Evolutionary conservation across 2,113 vertebrate species (phyloP).

Genomic region (Clarias gariepinus): DNA sequence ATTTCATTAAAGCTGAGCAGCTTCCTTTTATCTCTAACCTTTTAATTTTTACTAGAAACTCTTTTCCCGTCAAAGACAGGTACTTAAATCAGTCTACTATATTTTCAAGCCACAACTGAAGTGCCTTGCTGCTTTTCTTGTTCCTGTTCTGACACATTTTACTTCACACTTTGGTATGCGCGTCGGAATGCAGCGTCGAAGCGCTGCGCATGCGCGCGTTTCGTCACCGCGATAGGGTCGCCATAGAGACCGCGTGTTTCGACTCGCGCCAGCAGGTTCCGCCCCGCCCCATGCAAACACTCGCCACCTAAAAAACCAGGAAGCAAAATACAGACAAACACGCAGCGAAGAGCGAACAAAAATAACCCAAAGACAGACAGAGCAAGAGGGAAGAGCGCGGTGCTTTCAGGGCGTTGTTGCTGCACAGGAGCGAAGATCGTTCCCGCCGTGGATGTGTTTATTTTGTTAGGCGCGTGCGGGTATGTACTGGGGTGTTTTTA

Average conservation of each 20-base stretch:
- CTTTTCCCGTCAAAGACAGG: no score
- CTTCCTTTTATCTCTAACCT: no score
- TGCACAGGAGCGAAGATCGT: background rate
- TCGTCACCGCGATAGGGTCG: background rate
- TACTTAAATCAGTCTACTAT: no score
- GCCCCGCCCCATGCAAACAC: slow-evolving; percentile 25
- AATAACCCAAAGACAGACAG: background rate
- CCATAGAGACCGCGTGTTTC: slow-evolving; percentile 22
- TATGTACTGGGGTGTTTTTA: background rate
- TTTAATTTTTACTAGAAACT: no score
- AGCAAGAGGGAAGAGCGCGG: background rate
- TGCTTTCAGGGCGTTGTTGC: slow-evolving; percentile 4
- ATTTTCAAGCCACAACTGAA: no score
- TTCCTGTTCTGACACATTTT: background rate
- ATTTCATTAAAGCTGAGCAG: no score
- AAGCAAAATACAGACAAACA: slow-evolving; percentile 28
- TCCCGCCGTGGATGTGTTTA: slow-evolving; percentile 1
- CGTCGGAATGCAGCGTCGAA: background rate
- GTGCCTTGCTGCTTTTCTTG: background rate
- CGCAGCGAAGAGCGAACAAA: background rate
- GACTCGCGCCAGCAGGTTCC: slow-evolving; percentile 24
- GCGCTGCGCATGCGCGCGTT: background rate
- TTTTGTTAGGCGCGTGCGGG: background rate
- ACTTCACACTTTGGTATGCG: background rate
- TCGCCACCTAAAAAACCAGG: slow-evolving; percentile 34